A percentile compares a stretch with the other conserved stretches of the same genome.
Evolutionary conservation across 1,140 invertebrate species (phyloP).

Genomic region (Ylistrum balloti): DNA sequence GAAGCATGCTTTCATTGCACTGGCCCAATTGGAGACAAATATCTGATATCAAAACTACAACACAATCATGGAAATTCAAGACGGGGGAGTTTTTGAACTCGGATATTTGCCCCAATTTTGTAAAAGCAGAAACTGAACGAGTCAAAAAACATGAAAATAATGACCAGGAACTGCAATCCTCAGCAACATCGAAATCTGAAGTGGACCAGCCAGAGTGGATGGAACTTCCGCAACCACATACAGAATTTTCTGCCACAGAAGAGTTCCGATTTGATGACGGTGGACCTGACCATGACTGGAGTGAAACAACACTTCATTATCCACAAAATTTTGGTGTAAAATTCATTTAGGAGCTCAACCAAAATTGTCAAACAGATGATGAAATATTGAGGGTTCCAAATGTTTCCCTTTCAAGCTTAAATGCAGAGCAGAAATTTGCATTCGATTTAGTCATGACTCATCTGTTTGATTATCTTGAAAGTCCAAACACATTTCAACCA

Average conservation of each 20-base stretch:
- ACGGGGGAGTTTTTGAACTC: not conserved
- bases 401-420: not conserved
- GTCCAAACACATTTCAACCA: conserved; percentile 45
- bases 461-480: too few relatives aligned
- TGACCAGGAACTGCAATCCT: too few relatives aligned
- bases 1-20: not conserved
- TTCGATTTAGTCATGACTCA: too few relatives aligned
- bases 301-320: not conserved
- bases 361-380: not conserved
- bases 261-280: conserved; percentile 53
- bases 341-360: not conserved
- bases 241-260: not conserved
- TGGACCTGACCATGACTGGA: conserved; percentile 40
- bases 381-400: not conserved
- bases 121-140: conserved; percentile 60
- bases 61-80: not conserved
- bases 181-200: too few relatives aligned
- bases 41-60: not conserved
- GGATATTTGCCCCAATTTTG: conserved; percentile 62
- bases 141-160: not conserved
- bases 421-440: not conserved
- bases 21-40: conserved; percentile 42
- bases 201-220: conserved; percentile 16
- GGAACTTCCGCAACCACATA: not conserved
- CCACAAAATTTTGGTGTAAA: conserved; percentile 26